Evolutionary conservation across 53 echinoderm and acorn worm species (phyloP), one percentile per base, ranked within the genome.

Genomic region (Temnopleurus reevesii): DNA sequence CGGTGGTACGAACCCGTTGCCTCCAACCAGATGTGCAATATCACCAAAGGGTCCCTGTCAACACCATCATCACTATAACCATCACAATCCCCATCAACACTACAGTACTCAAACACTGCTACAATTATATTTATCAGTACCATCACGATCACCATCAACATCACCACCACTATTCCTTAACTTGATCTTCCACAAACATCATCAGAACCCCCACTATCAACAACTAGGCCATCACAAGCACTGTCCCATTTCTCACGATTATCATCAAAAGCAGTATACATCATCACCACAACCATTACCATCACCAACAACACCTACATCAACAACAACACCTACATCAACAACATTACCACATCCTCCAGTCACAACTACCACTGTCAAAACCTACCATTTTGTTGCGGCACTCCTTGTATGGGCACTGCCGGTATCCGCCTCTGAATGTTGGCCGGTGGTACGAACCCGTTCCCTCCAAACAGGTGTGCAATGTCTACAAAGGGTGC

Each of bases 401-500:
- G 88, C 71, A 87, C 31, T 18, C 88, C 88, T 12, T 17, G 29
- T 43, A 86, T 59, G n/a, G 88, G 88, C 29, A 87, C 88, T 2
- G 46, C 46, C 0, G 88, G 88, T 18, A 87, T 51, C 51, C 30
- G 88, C 18, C 88, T 45, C 27, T 64, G 31, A 1, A 87, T 49
- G 29, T 47, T 49, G 15, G 61, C 13, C 13, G 27, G 86, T 17
- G 65, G 88, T 21, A 87, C 12, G 29, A 87, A 66, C 18, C 88
- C 88, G 53, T 87, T 87, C 26, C 88, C 88, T 28, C 66, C 88
- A 71, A 87, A 87, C 46, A 87, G 55, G 30, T 87, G 53, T 8
- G 88, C 53, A 27, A 87, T 64, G 88, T 87, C 88, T 8, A 49
- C 71, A 66, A 31, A 54, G 4, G 55, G 55, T 18, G 51, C 13